A percentile compares a stretch with the other conserved stretches of the same genome.
phyloP scores from a whole-genome alignment of 2,888 invertebrate genomes.

The Embidobia sp. region DNA sequence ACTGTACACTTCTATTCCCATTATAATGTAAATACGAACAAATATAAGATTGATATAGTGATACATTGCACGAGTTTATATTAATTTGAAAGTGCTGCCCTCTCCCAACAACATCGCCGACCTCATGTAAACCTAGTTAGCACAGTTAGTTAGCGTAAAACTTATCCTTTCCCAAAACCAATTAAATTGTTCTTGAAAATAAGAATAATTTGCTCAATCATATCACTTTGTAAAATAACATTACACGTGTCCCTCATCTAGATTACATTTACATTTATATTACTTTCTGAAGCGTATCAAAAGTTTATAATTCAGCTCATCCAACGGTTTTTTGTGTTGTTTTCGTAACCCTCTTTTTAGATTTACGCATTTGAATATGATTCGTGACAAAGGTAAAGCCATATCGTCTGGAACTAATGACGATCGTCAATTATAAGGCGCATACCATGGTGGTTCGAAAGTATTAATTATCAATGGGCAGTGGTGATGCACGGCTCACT shows the following conservation, averaged over 20 bases:
- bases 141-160: constrained; percentile 15
- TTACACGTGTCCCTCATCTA: constrained; percentile 51
- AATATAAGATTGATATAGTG: neutral
- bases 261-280: constrained; percentile 64
- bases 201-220: constrained; percentile 57
- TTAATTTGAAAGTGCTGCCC: constrained; percentile 18
- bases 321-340: constrained; percentile 45
- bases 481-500: constrained; percentile 59
- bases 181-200: constrained; percentile 43
- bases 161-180: constrained; percentile 32
- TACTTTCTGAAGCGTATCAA: constrained; percentile 58
- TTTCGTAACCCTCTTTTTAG: constrained; percentile 39
- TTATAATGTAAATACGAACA: too few relatives aligned
- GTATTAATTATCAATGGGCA: constrained; percentile 80
- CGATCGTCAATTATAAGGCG: constrained; percentile 78
- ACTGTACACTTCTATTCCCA: too few relatives aligned
- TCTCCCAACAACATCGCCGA: neutral
- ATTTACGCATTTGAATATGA: constrained; percentile 43
- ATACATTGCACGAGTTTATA: neutral
- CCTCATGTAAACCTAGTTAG: constrained; percentile 20
- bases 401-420: constrained; percentile 80
- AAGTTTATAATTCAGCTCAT: constrained; percentile 53
- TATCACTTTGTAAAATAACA: constrained; percentile 54
- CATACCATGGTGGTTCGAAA: constrained; percentile 74
- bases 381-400: constrained; percentile 65